Base-by-base conservation (phyloP, 2,797 vertebrate species). In the Myotis vivesi region DNA sequence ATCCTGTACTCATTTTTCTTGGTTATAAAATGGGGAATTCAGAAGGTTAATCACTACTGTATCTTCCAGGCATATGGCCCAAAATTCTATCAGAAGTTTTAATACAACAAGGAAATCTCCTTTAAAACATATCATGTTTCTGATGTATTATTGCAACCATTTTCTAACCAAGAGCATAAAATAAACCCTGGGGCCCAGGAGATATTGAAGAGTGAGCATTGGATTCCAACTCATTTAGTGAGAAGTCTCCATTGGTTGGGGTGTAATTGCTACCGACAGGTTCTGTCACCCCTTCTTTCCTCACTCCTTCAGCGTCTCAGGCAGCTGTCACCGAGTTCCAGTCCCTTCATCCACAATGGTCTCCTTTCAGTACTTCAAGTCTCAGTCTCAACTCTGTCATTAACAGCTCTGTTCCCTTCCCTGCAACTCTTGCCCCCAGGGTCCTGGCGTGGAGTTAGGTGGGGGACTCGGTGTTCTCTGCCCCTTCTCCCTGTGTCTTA, bases 51-150 rank as follows among this genome's bases (percentile, higher is more conserved):
- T 91, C n/a, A 44, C 20, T 83, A 91, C 94, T 44, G 2, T 53
- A 81, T 64, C 25, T 36, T 44, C 82, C 77, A 71, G n/a, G 38
- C 73, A 41, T 80, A 93, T 72, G 86, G 16, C 16, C 69, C 66
- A 64, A 96, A 83, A 80, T 44, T 49, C 82, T 85, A 69, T 30
- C 44, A 68, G 53, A 75, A 49, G 15, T 83, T 83, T 88, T 19
- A 41, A 3, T 89, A 91, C 23, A 89, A 86, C 64, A 80, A 80
- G 86, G 66, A 96, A 97, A 85, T 81, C 57, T 92, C 62, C 59
- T 95, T 80, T 86, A 96, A 95, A 94, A 64, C 15, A 87, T 44
- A 84, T n/a, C 85, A 23, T 82, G 90, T 86, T 91, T 97, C 82
- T 77, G n/a, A 68, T 68, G 64, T 68, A 10, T 83, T 91, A 87